A percentile compares a stretch with the other conserved stretches of the same genome.
Evolutionary conservation across 1,140 invertebrate genomes (phyloP).

Genomic region (Tribolium castaneum): DNA sequence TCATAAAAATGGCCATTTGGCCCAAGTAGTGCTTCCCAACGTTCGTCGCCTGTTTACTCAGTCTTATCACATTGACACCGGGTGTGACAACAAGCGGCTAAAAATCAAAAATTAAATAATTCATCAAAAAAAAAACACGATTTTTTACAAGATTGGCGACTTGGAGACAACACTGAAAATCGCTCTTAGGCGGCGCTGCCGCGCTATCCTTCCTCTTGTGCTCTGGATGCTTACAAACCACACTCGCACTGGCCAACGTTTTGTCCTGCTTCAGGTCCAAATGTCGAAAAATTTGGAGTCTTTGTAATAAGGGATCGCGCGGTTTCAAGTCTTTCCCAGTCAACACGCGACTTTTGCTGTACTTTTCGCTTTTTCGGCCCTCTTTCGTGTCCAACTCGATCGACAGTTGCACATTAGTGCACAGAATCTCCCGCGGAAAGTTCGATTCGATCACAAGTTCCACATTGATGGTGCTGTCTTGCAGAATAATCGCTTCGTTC

Average conservation of each 20-base stretch:
- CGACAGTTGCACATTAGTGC: slow-evolving; percentile 67
- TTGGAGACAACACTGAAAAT: slow-evolving; percentile 73
- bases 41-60: slow-evolving; percentile 71
- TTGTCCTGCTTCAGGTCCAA: slow-evolving; percentile 85
- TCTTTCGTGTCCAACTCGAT: slow-evolving; percentile 56
- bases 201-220: slow-evolving; percentile 63
- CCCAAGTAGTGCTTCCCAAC: slow-evolving; percentile 72
- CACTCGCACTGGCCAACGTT: slow-evolving; percentile 74
- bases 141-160: slow-evolving; percentile 64
- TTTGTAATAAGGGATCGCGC: slow-evolving; percentile 69
- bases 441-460: slow-evolving; percentile 70
- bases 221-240: slow-evolving; percentile 69
- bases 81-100: slow-evolving; percentile 70
- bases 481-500: slow-evolving; percentile 65
- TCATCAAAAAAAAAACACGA: background rate
- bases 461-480: slow-evolving; percentile 70
- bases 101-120: slow-evolving; percentile 32
- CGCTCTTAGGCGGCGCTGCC: slow-evolving; percentile 63
- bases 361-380: slow-evolving; percentile 47
- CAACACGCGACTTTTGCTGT: slow-evolving; percentile 48
- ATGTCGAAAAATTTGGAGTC: slow-evolving; percentile 75
- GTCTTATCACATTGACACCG: slow-evolving; percentile 76
- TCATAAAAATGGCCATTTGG: slow-evolving; percentile 71
- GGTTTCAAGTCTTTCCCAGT: slow-evolving; percentile 69
- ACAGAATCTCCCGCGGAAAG: slow-evolving; percentile 70